Evolutionary conservation across 1,140 invertebrate species (phyloP).

Genomic region (Aphaenogaster ashmeadi): DNA sequence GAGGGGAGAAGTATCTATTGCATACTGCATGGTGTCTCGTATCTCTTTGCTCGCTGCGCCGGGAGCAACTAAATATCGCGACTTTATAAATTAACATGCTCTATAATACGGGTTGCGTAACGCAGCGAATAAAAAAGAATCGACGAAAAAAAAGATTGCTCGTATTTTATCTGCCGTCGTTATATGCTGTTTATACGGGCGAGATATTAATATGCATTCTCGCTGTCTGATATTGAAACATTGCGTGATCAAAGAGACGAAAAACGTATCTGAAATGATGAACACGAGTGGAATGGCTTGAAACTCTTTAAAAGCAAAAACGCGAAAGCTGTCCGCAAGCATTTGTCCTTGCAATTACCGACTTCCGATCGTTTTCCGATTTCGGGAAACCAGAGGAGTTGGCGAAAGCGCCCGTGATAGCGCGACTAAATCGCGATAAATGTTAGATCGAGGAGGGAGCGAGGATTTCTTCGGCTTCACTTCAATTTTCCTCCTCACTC

Average conservation of each 20-base stretch:
- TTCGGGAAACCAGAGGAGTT: conserved; percentile 2
- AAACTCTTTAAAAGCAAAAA: conserved; percentile 2
- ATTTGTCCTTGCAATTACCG: conserved; percentile 43
- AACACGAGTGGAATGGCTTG: background rate
- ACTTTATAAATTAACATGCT: conserved; percentile 35
- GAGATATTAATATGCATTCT: background rate
- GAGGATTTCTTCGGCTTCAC: conserved; percentile 12
- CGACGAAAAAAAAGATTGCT: background rate
- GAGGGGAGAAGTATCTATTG: conserved; percentile 24
- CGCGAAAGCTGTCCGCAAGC: background rate
- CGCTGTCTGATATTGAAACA: background rate
- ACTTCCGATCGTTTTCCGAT: conserved; percentile 42
- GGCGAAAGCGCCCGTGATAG: conserved; percentile 1
- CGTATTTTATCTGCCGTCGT: background rate
- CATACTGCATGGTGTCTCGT: conserved; percentile 18
- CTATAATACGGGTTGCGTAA: background rate
- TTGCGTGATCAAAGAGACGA: background rate
- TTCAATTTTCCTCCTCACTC: conserved; percentile 9
- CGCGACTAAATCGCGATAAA: conserved; percentile 14
- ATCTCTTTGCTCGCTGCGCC: background rate
- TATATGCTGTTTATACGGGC: background rate
- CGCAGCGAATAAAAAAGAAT: background rate
- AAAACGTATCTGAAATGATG: background rate
- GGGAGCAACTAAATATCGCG: background rate
- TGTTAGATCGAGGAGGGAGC: background rate